Base-by-base conservation (phyloP, 2,888 invertebrate genomes). In the Hirtodrosophila alboralis region DNA sequence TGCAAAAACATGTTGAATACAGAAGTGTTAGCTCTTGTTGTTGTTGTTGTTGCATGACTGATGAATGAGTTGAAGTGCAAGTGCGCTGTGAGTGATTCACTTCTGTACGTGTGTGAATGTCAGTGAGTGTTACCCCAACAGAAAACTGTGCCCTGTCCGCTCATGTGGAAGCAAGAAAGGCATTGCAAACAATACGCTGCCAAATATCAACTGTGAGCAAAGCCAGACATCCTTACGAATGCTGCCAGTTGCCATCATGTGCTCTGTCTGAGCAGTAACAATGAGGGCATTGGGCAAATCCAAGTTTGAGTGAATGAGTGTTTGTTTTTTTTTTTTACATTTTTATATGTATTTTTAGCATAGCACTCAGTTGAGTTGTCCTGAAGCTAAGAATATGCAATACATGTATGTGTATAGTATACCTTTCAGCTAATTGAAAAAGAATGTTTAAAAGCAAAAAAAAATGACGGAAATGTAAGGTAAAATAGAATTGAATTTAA, bases 1-100 rank as follows among this genome's bases (percentile, higher is more conserved):
- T 86, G 81, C 84, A 77, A 83, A 83, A 84, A 86, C 81, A 83
- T 84, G 84, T 86, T 77, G 74, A 57, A 71, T 61, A 33, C 47
- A 65, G 28, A 53, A 60, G 73, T 40, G 60, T 52, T 58, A 48
- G 65, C n/a, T 70, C 56, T 44, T 72, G 31, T 48, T 68, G 54
- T 33, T 63, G 37, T 8, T 18, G 57, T 51, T 61, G 38, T 60
- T 48, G 80, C 75, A 72, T 81, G 86, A 70, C 78, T 86, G 81
- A 81, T 84, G 83, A 69, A 73, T 75, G 78, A 68, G 66, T 45
- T 56, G 53, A 65, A 62, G 67, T 79, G 67, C 16, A 58, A 56
- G 49, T n/a, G n/a, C 27, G 18, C 13, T 14, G 21, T 43, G 33
- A 43, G 47, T 71, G 67, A 57, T 38, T 51, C 56, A 63, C 45